Base-by-base conservation (phyloP, 2,797 vertebrate species). In the Vultur gryphus region DNA sequence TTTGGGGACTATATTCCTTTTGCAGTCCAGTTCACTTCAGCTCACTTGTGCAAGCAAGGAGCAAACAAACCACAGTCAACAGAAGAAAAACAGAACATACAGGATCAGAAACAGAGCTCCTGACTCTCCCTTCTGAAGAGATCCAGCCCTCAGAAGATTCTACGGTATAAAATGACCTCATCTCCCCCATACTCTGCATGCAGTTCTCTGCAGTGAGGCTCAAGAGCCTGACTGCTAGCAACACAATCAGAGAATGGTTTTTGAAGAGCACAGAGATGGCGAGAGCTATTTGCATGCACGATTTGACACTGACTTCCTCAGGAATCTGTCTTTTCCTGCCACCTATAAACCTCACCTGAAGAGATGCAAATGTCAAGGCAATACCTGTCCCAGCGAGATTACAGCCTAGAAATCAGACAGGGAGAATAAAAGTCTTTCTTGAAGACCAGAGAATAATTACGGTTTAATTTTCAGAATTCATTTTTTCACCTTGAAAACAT, bases 1-100 rank as follows among this genome's bases (percentile, higher is more conserved):
- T 39, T 3, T 23, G 24, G 37, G n/a, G 8, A 51, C 4, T 4
- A 3, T 1, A 6, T 2, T 65, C 25, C 25, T 41, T 9, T 11
- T 8, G 28, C 46, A 70, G 8, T 26, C 64, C 13, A 17, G 28
- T 16, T 75, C 44, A 12, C 51, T 39, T 31, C 58, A 43, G 71
- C 69, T 84, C 37, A 10, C 58, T 51, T 44, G 19, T 9, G 41
- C 54, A 61, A 79, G 82, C 39, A 41, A 65, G 28, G 14, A 76
- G 46, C 55, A 55, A 72, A n/a, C 10, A 7, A 69, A 37, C 11
- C 33, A 13, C 58, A 44, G 48, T 2, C 28, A 15, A 6, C 0
- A 67, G 16, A n/a, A 72, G 25, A 23, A 46, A 69, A 79, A 43
- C 23, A 75, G n/a, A 35, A 52, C 4, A 4, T 9, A 9, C 12